Percentiles rank a stretch among this genome's conserved stretches.
phyloP scores from a whole-genome alignment of 2,797 vertebrate genomes.

The Amblyraja radiata region DNA sequence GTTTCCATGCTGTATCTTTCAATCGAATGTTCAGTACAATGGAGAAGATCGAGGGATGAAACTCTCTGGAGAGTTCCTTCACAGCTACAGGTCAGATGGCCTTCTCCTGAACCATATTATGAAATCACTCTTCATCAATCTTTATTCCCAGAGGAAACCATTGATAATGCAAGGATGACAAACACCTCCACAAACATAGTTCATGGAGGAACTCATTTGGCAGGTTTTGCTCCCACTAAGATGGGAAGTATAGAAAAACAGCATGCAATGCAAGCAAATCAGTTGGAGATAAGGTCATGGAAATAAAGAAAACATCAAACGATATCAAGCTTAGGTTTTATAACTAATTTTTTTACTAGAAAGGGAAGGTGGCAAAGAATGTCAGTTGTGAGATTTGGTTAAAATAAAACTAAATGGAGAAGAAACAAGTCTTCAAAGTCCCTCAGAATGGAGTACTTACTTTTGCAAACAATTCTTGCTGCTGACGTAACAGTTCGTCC shows the following conservation, averaged over 20 bases:
- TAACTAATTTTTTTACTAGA: neutral
- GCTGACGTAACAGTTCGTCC: slow-evolving; percentile 36
- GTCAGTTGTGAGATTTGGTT: neutral
- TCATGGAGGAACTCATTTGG: neutral
- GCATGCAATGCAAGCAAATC: neutral
- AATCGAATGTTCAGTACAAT: neutral
- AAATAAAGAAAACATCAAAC: neutral
- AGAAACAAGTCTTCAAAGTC: neutral
- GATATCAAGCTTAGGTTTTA: neutral
- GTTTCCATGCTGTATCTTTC: too few relatives aligned
- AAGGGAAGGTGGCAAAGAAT: neutral
- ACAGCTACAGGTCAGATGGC: neutral
- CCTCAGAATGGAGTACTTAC: slow-evolving; percentile 6
- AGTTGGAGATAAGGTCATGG: neutral
- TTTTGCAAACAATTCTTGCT: slow-evolving; percentile 39
- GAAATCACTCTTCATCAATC: neutral
- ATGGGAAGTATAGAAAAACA: neutral
- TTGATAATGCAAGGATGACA: neutral
- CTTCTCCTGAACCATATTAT: neutral
- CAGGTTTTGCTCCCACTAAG: neutral
- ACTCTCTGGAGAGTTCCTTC: neutral
- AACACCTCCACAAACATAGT: neutral
- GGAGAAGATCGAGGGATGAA: neutral
- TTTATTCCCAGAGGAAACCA: neutral
- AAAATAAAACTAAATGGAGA: neutral